Evolutionary conservation across 2,888 invertebrate genomes (phyloP).

Genomic region (Orthonychiurus folsomi): DNA sequence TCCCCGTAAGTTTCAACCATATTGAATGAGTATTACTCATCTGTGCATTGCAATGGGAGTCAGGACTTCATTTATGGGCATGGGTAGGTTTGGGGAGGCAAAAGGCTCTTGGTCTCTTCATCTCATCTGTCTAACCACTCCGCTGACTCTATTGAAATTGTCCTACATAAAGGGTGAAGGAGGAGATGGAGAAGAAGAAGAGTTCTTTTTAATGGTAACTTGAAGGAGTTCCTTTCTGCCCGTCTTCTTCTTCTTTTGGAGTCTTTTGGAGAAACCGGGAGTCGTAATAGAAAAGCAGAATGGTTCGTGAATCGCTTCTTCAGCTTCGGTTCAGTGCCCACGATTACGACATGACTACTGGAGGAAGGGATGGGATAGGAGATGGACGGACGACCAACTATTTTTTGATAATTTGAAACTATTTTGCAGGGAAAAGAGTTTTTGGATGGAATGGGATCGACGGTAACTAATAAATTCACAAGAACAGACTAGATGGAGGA

Average conservation of each 20-base stretch:
- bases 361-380: too few species aligned
- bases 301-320: neutral
- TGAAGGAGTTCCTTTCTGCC: neutral
- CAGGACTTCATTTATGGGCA: neutral
- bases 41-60: too few species aligned
- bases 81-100: too few species aligned
- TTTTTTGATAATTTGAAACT: neutral
- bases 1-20: too few species aligned
- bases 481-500: neutral
- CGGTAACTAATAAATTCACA: neutral
- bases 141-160: neutral
- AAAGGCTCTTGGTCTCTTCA: neutral
- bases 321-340: neutral
- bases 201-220: conserved; percentile 1
- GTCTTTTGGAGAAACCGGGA: neutral
- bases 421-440: neutral
- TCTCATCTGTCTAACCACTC: conserved; percentile 1
- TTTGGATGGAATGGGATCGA: neutral
- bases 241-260: neutral
- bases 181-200: neutral
- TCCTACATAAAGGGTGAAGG: neutral
- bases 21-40: conserved; percentile 1
- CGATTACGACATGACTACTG: neutral
- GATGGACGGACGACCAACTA: too few species aligned
- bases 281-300: neutral